Evolutionary conservation across 30 jellyfish, hydroid and myxozoan species (phyloP), one percentile per base, ranked within the genome.

Genomic region (Aurelia coerulea): DNA sequence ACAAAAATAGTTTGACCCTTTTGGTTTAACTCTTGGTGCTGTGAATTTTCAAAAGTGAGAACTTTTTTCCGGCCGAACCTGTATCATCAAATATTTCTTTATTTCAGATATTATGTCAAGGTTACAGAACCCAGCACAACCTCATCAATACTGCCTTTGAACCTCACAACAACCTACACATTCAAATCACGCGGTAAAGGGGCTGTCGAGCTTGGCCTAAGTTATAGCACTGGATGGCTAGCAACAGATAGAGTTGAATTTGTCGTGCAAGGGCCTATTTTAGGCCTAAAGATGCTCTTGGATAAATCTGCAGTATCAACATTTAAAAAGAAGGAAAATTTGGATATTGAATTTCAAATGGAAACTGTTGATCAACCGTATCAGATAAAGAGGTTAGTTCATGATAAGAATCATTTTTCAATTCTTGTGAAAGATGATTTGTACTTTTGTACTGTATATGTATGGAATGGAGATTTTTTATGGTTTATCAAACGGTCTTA

Each of bases 181-280:
- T 81, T 81, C 74, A 62, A 8, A 9, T 67, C 90, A 19, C 83
- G 74, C 14, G 90, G 90, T 10, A 69, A 42, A 68, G 90, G 83
- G 4, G 53, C 17, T 23, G 12, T 68, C 16, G 83, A 81, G 52
- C 84, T 81, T 9, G 90, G 90, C 12, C 31, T 81, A 59, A 81
- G 68, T 16, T 54, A 66, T 54, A 17, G 71, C 71, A 53, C 70
- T 68, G 90, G 90, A 2, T 81, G 90, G 90, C 18, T 81, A 31
- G 62, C 76, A 16, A 68, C 90, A 5, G 90, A 81, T 33, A 69
- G 68, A 34, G 52, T 68, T 35, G 74, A 70, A n/a, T 62, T 62
- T 5, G 74, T 81, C 17, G 84, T 81, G 33, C 83, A 65, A 18
- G 90, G 90, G 62, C 90, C 90, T 2, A 81, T 81, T 18, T 8